Evolutionary conservation across 2,888 invertebrate genomes (phyloP).

Genomic region (Nezara viridula): DNA sequence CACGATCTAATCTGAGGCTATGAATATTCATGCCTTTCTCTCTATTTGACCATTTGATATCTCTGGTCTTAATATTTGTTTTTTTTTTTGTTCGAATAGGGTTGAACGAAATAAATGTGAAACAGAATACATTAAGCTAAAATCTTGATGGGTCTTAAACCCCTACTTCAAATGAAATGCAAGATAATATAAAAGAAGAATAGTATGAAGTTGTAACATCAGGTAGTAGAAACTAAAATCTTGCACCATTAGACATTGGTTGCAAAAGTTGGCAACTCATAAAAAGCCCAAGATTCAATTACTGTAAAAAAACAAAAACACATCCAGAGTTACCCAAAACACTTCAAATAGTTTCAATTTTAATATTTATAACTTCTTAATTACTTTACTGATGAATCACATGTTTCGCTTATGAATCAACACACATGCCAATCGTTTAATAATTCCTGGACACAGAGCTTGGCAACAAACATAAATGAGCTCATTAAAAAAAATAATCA

Average conservation of each 20-base stretch:
- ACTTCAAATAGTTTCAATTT: neutral
- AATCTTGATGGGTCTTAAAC: neutral
- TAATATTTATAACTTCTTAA: neutral
- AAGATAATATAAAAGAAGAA: neutral
- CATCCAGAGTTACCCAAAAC: too few relatives aligned
- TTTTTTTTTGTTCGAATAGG: too few relatives aligned
- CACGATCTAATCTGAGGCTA: too few relatives aligned
- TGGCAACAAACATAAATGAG: neutral
- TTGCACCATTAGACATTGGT: neutral
- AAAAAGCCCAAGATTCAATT: neutral
- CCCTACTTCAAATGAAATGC: neutral
- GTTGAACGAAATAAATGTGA: too few relatives aligned
- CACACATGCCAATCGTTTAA: neutral
- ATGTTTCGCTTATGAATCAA: neutral
- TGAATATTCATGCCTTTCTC: too few relatives aligned
- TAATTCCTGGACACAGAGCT: neutral
- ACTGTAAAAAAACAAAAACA: neutral
- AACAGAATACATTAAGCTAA: neutral
- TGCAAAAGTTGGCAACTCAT: neutral
- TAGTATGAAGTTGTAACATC: neutral
- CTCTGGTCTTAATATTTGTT: too few relatives aligned
- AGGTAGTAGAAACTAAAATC: neutral
- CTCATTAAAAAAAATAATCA: slow-evolving; percentile 68
- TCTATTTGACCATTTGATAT: too few relatives aligned
- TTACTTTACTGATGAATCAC: neutral